These are phyloP conservation scores for Tachina grossa DNA, from an alignment of 2,888 invertebrate species.

Conservation along the genomic window DNA sequence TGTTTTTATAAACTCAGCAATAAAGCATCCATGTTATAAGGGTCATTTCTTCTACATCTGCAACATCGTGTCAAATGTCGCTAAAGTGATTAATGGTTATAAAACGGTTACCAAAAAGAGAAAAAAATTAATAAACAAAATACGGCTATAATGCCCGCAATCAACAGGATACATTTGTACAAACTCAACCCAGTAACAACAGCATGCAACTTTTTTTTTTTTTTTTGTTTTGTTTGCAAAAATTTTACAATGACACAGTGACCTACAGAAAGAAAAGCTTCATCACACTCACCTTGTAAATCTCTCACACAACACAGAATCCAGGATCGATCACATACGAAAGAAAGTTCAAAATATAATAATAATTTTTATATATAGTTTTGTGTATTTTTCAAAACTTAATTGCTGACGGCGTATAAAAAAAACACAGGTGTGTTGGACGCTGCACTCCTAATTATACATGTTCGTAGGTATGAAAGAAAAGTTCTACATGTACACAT, in stretches of 20 bases:
- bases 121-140: not conserved
- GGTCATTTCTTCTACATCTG: conserved; percentile 62
- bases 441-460: not conserved
- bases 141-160: conserved; percentile 13
- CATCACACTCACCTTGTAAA: conserved; percentile 1
- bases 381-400: conserved; percentile 33
- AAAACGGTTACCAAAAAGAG: conserved; percentile 57
- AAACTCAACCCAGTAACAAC: conserved; percentile 33
- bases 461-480: not conserved
- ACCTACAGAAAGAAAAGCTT: conserved; percentile 57
- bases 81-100: conserved; percentile 69
- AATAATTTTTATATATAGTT: conserved; percentile 40
- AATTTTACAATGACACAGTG: conserved; percentile 65
- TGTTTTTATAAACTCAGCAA: conserved; percentile 25
- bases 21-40: conserved; percentile 38
- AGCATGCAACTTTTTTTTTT: conserved; percentile 35
- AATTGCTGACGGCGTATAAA: not conserved
- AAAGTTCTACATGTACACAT: conserved; percentile 40
- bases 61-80: conserved; percentile 70
- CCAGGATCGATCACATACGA: conserved; percentile 27
- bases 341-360: conserved; percentile 34
- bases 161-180: conserved; percentile 11
- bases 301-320: not conserved
- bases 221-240: conserved; percentile 12
- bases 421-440: conserved; percentile 46